Conservation (phyloP, 2,797 vertebrate species). For the Arrhamphus sclerolepis region DNA sequence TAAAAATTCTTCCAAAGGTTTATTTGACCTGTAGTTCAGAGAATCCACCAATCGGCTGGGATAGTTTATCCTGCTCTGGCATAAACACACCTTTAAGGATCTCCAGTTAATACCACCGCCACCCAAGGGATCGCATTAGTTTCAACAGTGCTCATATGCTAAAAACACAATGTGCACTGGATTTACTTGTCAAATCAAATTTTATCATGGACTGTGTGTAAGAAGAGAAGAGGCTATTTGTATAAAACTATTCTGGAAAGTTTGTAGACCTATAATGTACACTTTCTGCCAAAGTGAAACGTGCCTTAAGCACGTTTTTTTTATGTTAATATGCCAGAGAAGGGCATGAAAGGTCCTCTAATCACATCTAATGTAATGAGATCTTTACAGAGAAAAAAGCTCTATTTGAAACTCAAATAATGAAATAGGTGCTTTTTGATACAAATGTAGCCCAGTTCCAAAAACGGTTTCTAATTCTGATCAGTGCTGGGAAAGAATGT, state of each 20-base stretch:
- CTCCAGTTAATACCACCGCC: constrained; percentile 6
- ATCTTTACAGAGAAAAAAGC: neutral
- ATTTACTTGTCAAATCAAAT: constrained; percentile 7
- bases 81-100: constrained; percentile 7
- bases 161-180: constrained; percentile 10
- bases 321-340: constrained; percentile 18
- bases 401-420: neutral
- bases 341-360: constrained; percentile 28
- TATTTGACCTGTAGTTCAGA: neutral
- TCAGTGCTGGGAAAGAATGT: neutral
- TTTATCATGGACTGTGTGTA: neutral
- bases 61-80: constrained; percentile 10
- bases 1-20: no score
- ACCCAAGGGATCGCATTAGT: neutral
- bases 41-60: neutral
- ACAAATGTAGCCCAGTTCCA: neutral
- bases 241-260: constrained; percentile 3
- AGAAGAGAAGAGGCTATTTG: constrained; percentile 4
- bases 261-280: no score
- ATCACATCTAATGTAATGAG: constrained; percentile 5
- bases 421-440: constrained; percentile 2
- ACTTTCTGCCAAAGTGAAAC: constrained; percentile 16
- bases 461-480: neutral
- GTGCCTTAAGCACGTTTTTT: constrained; percentile 29
- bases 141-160: neutral